A percentile compares a stretch with the other conserved stretches of the same genome.
phyloP scores from a whole-genome alignment of 2,888 invertebrate species.

The Rotaria magnacalcarata region DNA sequence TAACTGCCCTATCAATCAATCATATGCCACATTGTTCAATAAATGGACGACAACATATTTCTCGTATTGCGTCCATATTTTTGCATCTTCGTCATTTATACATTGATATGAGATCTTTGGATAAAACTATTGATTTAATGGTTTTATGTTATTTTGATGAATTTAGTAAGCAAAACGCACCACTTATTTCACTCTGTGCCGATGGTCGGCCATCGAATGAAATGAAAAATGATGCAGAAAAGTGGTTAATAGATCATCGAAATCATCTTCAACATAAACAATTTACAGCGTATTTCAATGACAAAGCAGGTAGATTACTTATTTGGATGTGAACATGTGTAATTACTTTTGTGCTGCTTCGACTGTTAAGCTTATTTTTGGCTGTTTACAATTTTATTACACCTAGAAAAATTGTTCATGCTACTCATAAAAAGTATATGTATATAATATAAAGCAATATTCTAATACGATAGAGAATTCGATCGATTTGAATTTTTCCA shows the following conservation, averaged over 20 bases:
- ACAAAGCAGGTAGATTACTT: conserved; percentile 23
- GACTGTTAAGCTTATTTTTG: too few relatives aligned
- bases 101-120: conserved; percentile 1
- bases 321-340: background rate
- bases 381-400: too few relatives aligned
- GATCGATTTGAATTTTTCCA: too few relatives aligned
- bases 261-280: background rate
- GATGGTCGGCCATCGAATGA: background rate
- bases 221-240: background rate
- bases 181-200: background rate
- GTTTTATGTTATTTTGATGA: conserved; percentile 20
- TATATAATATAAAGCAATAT: too few relatives aligned
- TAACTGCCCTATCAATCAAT: background rate
- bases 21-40: background rate
- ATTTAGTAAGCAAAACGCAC: background rate
- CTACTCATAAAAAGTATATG: too few relatives aligned
- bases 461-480: too few relatives aligned
- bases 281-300: conserved; percentile 1
- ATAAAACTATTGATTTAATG: background rate
- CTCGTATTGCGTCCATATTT: background rate
- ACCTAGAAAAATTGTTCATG: too few relatives aligned
- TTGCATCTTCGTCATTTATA: background rate
- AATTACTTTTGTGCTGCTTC: too few relatives aligned
- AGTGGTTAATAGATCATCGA: background rate
- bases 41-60: background rate